phyloP scores from a whole-genome alignment of 2,888 invertebrate species.

The Campoplex nolae region DNA sequence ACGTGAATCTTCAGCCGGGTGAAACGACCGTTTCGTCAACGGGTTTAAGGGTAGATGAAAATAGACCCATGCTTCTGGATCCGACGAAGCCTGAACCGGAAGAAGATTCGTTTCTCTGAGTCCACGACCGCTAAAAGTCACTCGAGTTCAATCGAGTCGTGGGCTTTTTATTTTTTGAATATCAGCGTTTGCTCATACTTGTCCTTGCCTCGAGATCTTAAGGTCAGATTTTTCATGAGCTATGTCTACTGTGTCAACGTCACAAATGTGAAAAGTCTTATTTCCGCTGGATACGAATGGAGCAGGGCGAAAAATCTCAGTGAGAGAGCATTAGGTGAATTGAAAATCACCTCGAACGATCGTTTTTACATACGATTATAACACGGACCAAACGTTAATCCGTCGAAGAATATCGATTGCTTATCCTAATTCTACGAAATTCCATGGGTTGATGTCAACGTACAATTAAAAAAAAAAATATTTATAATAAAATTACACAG shows the following conservation, averaged over 20 bases:
- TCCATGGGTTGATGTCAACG: neutral
- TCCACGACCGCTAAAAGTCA: constrained; percentile 7
- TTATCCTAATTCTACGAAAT: neutral
- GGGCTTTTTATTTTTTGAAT: constrained; percentile 5
- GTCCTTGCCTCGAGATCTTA: constrained; percentile 1
- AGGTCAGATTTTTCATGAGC: neutral
- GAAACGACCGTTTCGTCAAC: constrained; percentile 48
- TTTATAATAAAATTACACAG: neutral
- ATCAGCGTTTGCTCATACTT: neutral
- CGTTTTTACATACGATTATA: neutral
- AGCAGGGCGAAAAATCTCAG: neutral
- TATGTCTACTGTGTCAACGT: neutral
- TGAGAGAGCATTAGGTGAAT: constrained; percentile 5
- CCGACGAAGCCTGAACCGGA: constrained; percentile 60
- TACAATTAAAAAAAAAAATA: neutral
- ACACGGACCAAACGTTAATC: neutral
- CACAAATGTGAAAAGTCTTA: neutral
- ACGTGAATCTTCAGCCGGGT: constrained; percentile 78
- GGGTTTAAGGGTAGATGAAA: constrained; percentile 70
- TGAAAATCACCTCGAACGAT: constrained; percentile 47
- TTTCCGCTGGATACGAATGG: neutral
- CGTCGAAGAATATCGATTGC: neutral
- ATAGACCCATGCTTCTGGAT: constrained; percentile 59
- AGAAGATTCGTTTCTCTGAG: constrained; percentile 75
- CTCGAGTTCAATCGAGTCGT: constrained; percentile 29